These are phyloP conservation scores for Drosophila neocordata DNA, from an alignment of 1,140 invertebrate genomes.

Conservation along the genomic window DNA sequence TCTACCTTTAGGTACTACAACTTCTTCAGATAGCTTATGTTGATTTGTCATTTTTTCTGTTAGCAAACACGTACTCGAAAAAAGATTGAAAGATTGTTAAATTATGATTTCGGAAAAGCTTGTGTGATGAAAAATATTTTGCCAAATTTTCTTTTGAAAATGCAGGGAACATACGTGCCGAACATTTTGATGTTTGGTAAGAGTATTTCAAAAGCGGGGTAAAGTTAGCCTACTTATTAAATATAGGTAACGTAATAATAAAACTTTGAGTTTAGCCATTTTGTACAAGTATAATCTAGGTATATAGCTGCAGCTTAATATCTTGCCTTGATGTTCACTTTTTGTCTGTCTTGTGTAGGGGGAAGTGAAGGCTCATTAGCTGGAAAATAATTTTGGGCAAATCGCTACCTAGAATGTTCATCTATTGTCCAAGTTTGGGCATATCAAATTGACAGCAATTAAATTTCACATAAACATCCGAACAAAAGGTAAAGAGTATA, in stretches of 20 bases:
- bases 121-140: too few species aligned
- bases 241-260: conserved; percentile 1
- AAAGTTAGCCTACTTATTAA: background rate
- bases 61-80: too few species aligned
- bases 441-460: conserved; percentile 33
- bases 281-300: background rate
- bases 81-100: too few species aligned
- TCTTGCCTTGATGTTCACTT: conserved; percentile 27
- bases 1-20: background rate
- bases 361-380: conserved; percentile 59
- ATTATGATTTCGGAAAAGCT: too few species aligned
- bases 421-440: conserved; percentile 40
- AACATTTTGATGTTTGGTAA: too few species aligned
- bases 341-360: conserved; percentile 29
- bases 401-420: conserved; percentile 24
- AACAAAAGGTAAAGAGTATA: conserved; percentile 42
- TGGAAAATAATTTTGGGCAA: conserved; percentile 42
- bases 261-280: conserved; percentile 1
- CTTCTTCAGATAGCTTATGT: background rate
- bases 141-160: too few species aligned
- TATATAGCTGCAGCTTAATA: background rate
- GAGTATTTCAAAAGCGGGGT: background rate
- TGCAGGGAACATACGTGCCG: too few species aligned
- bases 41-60: background rate
- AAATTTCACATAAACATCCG: conserved; percentile 53